Evolutionary conservation across 92 coral and sea anemone species (phyloP).

Genomic region (Virgularia gustaviana): DNA sequence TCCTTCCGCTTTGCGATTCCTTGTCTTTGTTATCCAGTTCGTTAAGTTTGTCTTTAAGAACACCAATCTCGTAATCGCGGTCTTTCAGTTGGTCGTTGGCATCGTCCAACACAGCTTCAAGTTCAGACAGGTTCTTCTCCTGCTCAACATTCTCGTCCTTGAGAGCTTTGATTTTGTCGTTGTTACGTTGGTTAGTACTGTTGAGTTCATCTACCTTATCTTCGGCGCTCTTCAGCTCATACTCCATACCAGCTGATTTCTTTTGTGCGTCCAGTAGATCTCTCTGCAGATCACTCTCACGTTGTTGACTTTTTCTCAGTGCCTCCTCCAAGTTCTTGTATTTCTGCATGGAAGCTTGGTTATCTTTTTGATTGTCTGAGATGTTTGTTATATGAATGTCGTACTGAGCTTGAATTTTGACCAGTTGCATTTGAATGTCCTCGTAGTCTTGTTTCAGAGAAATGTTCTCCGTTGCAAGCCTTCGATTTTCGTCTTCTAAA

Average conservation of each 20-base stretch:
- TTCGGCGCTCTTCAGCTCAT: slow-evolving; percentile 62
- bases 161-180: slow-evolving; percentile 55
- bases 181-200: slow-evolving; percentile 47
- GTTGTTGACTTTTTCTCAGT: slow-evolving; percentile 86
- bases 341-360: slow-evolving; percentile 55
- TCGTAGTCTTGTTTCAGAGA: slow-evolving; percentile 44
- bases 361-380: slow-evolving; percentile 55
- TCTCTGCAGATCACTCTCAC: slow-evolving; percentile 90
- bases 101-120: slow-evolving; percentile 61
- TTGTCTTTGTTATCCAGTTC: slow-evolving; percentile 53
- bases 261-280: slow-evolving; percentile 73
- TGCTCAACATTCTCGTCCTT: slow-evolving; percentile 51
- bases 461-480: slow-evolving; percentile 45
- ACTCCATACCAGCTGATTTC: slow-evolving; percentile 68
- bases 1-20: slow-evolving; percentile 57
- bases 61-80: slow-evolving; percentile 70
- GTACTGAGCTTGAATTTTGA: slow-evolving; percentile 81
- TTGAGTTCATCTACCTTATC: slow-evolving; percentile 63
- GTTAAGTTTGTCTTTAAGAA: slow-evolving; percentile 73
- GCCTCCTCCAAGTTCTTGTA: slow-evolving; percentile 65
- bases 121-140: slow-evolving; percentile 57
- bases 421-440: slow-evolving; percentile 48
- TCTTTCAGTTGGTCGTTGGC: slow-evolving; percentile 69
- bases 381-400: slow-evolving; percentile 69
- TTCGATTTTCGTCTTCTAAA: slow-evolving; percentile 73